These are phyloP conservation scores for Platichthys flesus DNA, from an alignment of 2,113 vertebrate species.

Conservation along the genomic window DNA sequence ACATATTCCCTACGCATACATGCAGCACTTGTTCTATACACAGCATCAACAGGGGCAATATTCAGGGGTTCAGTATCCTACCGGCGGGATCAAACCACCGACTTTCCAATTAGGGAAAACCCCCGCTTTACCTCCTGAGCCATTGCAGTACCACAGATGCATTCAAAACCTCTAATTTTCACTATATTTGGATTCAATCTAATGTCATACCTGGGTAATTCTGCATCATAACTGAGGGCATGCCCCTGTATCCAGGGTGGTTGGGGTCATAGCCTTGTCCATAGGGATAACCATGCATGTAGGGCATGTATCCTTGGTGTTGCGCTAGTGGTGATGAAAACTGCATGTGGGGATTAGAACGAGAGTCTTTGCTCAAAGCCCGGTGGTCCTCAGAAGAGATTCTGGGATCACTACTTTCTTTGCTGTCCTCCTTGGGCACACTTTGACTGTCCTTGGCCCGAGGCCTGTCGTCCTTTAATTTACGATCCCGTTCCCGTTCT, in stretches of 20 bases:
- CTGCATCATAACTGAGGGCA: conserved; percentile 99
- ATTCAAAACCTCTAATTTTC: background rate
- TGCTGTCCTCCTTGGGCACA: conserved; percentile 89
- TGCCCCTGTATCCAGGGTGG: conserved; percentile 95
- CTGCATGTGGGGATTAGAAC: conserved; percentile 91
- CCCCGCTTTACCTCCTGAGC: background rate
- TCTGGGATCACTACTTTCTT: conserved; percentile 88
- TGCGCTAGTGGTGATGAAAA: conserved; percentile 95
- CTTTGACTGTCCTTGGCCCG: conserved; percentile 88
- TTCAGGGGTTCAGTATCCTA: background rate
- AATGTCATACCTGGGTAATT: conserved; percentile 93
- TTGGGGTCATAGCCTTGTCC: conserved; percentile 96
- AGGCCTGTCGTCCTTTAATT: conserved; percentile 92
- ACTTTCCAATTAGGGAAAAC: background rate
- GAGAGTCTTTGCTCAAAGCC: conserved; percentile 90
- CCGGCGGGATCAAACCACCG: background rate
- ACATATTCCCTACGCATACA: background rate
- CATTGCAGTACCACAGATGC: background rate
- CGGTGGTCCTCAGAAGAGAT: conserved; percentile 89
- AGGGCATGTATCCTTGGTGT: conserved; percentile 98
- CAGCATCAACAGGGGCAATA: background rate
- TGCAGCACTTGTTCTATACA: background rate
- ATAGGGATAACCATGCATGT: conserved; percentile 98
- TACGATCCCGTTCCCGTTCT: conserved; percentile 89
- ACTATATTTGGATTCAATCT: background rate